phyloP scores from a whole-genome alignment of 2,888 invertebrate species.

The Cheilosia grossa region DNA sequence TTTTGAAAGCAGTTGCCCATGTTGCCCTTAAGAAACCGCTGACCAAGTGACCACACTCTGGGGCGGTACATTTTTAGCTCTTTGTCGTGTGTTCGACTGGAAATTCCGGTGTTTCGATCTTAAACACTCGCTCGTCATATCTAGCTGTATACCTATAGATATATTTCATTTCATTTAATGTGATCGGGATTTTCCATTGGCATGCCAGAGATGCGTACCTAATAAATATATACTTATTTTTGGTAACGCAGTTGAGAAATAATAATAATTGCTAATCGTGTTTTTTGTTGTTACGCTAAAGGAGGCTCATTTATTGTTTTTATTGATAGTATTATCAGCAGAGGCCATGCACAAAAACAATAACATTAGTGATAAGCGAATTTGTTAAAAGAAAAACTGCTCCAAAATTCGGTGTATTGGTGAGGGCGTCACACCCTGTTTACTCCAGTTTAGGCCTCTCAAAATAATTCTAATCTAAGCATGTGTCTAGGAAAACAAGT shows the following conservation, averaged over 20 bases:
- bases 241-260: neutral
- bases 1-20: conserved; percentile 27
- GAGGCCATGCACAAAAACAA: conserved; percentile 42
- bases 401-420: neutral
- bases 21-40: conserved; percentile 54
- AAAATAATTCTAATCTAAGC: conserved; percentile 10
- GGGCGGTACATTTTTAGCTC: conserved; percentile 23
- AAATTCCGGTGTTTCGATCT: conserved; percentile 59
- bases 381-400: neutral
- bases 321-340: conserved; percentile 10
- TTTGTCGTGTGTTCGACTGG: conserved; percentile 35
- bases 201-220: neutral
- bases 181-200: neutral
- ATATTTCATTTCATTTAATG: conserved; percentile 12
- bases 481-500: neutral
- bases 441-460: conserved; percentile 14
- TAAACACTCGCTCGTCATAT: neutral
- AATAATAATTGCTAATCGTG: neutral
- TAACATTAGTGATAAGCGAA: conserved; percentile 49
- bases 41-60: conserved; percentile 2
- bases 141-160: neutral
- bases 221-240: neutral
- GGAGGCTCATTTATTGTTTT: conserved; percentile 8
- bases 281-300: neutral
- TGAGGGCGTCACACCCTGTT: conserved; percentile 26